Percentiles rank a stretch among this genome's conserved stretches.
Evolutionary conservation across 2,797 vertebrate genomes (phyloP).

Genomic region (Cynopterus sphinx): DNA sequence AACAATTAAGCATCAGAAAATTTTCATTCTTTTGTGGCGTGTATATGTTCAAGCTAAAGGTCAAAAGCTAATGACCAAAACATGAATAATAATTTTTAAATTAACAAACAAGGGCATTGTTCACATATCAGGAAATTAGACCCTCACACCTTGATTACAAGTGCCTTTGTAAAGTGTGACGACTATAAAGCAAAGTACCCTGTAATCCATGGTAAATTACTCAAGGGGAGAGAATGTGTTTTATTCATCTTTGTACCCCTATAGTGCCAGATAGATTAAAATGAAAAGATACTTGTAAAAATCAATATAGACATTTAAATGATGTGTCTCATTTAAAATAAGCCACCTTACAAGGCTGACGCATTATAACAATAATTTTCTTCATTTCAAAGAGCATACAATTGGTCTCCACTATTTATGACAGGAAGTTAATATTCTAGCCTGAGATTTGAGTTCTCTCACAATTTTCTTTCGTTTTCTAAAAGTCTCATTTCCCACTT

Average conservation of each 20-base stretch:
- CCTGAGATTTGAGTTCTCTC: not conserved
- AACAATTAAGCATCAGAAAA: not conserved
- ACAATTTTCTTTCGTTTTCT: slow-evolving; percentile 33
- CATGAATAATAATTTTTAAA: slow-evolving; percentile 12
- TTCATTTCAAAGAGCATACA: not conserved
- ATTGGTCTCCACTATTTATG: not conserved
- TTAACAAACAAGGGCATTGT: slow-evolving; percentile 21
- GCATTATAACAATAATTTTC: not conserved
- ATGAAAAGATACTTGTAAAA: slow-evolving; percentile 6
- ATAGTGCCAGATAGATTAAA: not conserved
- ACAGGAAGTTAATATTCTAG: slow-evolving; percentile 40
- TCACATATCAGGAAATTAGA: not conserved
- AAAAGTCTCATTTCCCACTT: slow-evolving; percentile 43
- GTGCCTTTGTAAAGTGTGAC: slow-evolving; percentile 15
- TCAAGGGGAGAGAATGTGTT: not conserved
- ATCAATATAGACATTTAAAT: slow-evolving; percentile 15
- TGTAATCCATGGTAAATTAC: not conserved
- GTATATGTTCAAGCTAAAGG: not conserved
- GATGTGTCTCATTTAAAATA: not conserved
- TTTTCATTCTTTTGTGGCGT: not conserved
- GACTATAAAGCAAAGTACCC: not conserved
- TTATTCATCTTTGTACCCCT: not conserved
- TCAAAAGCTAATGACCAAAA: slow-evolving; percentile 55
- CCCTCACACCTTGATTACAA: not conserved
- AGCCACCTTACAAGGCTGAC: not conserved